Evolutionary conservation across 2,797 vertebrate genomes (phyloP).

Genomic region (Paguma larvata): DNA sequence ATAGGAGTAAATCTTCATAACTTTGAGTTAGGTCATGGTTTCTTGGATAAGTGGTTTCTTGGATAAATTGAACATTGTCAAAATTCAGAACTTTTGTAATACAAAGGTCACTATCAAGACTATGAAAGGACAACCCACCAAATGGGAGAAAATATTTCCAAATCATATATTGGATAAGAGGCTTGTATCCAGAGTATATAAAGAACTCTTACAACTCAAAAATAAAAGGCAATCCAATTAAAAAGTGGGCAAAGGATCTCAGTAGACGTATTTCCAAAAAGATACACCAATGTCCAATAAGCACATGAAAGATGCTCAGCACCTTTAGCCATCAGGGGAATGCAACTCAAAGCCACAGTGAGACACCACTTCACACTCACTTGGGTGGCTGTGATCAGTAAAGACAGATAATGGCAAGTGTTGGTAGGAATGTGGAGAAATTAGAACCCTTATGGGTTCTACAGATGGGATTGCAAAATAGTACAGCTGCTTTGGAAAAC

Average conservation of each 20-base stretch:
- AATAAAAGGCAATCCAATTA: constrained; percentile 21
- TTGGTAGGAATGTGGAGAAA: not conserved
- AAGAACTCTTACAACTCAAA: not conserved
- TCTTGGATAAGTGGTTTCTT: constrained; percentile 50
- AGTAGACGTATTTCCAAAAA: constrained; percentile 35
- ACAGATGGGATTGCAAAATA: not conserved
- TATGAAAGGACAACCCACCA: not conserved
- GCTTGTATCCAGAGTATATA: not conserved
- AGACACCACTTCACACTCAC: not conserved
- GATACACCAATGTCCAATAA: not conserved
- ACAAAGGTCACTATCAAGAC: not conserved
- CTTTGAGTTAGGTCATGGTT: constrained; percentile 4
- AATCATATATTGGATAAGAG: not conserved
- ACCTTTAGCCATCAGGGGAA: not conserved
- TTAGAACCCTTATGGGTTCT: not conserved
- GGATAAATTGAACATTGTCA: constrained; percentile 28
- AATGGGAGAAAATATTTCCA: constrained; percentile 48
- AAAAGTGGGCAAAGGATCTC: constrained; percentile 35
- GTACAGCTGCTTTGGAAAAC: not conserved
- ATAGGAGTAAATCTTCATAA: constrained; percentile 12
- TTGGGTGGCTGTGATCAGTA: not conserved
- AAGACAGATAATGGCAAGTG: not conserved
- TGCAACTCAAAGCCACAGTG: not conserved
- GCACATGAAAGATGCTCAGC: constrained; percentile 12
- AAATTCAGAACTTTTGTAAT: constrained; percentile 48